Conservation (phyloP, 2,113 vertebrate species). For the Tenrec ecaudatus region DNA sequence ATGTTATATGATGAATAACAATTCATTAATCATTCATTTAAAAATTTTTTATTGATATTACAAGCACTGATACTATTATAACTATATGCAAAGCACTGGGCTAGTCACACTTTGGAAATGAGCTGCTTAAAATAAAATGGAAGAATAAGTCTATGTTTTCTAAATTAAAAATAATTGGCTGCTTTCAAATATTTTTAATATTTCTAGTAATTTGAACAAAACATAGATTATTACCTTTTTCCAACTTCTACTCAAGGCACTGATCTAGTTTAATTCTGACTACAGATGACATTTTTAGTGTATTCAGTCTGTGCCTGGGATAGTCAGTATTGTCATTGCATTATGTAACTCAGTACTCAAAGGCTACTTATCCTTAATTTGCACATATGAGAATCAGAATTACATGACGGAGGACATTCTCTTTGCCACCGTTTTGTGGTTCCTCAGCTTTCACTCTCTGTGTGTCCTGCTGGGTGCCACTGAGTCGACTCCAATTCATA, state of each 20-base stretch:
- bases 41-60: neutral
- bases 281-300: neutral
- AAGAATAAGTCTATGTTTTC: neutral
- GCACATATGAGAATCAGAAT: neutral
- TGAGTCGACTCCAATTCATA: neutral
- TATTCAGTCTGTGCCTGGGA: neutral
- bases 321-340: neutral
- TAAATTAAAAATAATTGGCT: neutral
- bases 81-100: neutral
- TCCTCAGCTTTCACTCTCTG: neutral
- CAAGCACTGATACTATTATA: neutral
- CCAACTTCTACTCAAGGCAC: neutral
- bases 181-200: constrained; percentile 28
- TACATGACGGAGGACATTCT: neutral
- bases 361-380: neutral
- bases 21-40: neutral
- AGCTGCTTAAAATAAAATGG: neutral
- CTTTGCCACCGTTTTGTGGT: neutral
- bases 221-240: neutral
- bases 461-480: neutral
- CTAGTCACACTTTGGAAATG: neutral
- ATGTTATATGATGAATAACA: neutral
- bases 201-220: constrained; percentile 20
- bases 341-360: neutral
- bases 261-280: too few relatives aligned